A percentile compares a stretch with the other conserved stretches of the same genome.
Conservation (phyloP, 2,888 invertebrate species). For the Tetragonula carbonaria region DNA sequence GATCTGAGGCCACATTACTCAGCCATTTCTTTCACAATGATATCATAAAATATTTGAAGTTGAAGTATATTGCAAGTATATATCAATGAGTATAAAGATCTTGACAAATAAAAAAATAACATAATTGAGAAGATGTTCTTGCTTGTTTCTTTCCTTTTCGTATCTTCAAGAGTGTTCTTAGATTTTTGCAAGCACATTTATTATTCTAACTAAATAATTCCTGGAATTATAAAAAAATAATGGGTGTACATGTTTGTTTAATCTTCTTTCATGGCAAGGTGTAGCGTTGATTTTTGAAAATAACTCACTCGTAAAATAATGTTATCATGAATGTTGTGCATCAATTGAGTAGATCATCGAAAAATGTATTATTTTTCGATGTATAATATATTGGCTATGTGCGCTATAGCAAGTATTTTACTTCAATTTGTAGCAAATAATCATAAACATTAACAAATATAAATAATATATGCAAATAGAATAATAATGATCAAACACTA, state of each 20-base stretch:
- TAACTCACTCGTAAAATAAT: slow-evolving; percentile 4
- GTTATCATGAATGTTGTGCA: slow-evolving; percentile 1
- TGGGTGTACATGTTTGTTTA: slow-evolving; percentile 27
- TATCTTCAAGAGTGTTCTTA: background rate
- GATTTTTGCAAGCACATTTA: slow-evolving; percentile 6
- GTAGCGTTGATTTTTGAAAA: slow-evolving; percentile 12
- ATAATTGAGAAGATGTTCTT: slow-evolving; percentile 32
- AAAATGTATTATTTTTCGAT: background rate
- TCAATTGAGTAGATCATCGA: background rate
- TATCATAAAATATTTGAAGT: background rate
- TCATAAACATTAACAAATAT: slow-evolving; percentile 34
- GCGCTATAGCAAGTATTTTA: slow-evolving; percentile 36
- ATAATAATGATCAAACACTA: slow-evolving; percentile 29
- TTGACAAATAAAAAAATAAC: slow-evolving; percentile 24
- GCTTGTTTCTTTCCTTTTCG: slow-evolving; percentile 8
- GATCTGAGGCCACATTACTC: slow-evolving; percentile 29
- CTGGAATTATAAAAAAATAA: background rate
- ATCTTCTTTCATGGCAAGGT: slow-evolving; percentile 12
- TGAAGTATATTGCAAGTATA: background rate
- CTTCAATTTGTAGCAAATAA: slow-evolving; percentile 27
- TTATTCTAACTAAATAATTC: background rate
- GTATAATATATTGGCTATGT: slow-evolving; percentile 25
- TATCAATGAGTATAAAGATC: slow-evolving; percentile 9
- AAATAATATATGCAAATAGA: slow-evolving; percentile 41
- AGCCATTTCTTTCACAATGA: slow-evolving; percentile 28